Conservation (phyloP, 2,797 vertebrate species). For the Malacoctenus gilli region DNA sequence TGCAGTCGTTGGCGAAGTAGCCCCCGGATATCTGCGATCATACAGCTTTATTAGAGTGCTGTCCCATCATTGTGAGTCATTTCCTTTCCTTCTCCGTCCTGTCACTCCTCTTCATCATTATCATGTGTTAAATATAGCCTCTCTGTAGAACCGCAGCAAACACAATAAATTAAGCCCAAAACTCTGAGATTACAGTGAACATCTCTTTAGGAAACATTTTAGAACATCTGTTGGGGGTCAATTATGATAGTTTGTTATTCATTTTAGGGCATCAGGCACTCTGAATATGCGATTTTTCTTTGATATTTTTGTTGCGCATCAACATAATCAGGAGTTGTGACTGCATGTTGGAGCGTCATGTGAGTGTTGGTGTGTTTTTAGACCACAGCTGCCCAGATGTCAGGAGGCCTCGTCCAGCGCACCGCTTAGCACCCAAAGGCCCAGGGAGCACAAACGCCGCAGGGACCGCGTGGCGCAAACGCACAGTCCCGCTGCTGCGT, state of each 20-base stretch:
- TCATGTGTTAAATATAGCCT: constrained; percentile 52
- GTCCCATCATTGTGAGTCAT: constrained; percentile 59
- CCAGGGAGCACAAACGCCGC: constrained; percentile 35
- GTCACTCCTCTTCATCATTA: constrained; percentile 65
- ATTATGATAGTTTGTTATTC: no score
- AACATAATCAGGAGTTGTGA: background rate
- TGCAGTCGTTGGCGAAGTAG: constrained; percentile 14
- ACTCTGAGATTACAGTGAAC: no score
- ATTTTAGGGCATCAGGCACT: background rate
- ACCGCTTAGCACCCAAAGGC: constrained; percentile 59
- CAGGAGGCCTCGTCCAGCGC: constrained; percentile 40
- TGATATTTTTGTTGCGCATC: background rate
- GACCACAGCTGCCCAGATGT: constrained; percentile 51
- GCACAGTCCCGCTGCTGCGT: background rate
- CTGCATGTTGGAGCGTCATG: constrained; percentile 23
- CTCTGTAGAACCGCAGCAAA: constrained; percentile 23
- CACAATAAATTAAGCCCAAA: constrained; percentile 19
- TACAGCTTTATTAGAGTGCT: constrained; percentile 43
- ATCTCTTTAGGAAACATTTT: no score
- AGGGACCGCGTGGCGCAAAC: constrained; percentile 34
- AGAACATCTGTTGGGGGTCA: no score
- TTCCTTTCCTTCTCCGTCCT: constrained; percentile 52
- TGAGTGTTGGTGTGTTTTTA: constrained; percentile 49
- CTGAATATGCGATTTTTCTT: background rate
- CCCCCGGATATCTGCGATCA: constrained; percentile 41